Conservation (phyloP, 35 echinoderm and acorn worm genomes). For the Holothuria glaberrima region DNA sequence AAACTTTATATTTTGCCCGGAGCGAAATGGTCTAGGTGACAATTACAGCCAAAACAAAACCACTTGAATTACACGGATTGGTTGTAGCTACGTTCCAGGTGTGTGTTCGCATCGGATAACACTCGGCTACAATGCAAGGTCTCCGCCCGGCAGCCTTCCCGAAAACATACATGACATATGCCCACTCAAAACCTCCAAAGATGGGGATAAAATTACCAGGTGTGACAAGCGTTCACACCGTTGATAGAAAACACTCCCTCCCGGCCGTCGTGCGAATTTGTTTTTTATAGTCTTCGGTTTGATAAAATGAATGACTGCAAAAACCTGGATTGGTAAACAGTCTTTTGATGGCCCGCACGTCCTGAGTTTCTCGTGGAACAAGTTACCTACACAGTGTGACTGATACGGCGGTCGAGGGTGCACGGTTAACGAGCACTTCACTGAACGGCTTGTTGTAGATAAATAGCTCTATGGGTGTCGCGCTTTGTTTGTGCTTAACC, state of each 20-base stretch:
- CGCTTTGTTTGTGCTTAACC: slow-evolving; percentile 33
- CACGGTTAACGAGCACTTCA: too few relatives aligned
- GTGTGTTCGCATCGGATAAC: slow-evolving; percentile 19
- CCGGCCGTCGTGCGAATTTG: too few relatives aligned
- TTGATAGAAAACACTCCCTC: slow-evolving; percentile 26
- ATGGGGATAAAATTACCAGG: slow-evolving; percentile 47
- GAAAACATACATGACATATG: slow-evolving; percentile 7
- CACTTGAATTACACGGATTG: slow-evolving; percentile 35
- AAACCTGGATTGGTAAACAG: too few relatives aligned
- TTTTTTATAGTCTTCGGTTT: too few relatives aligned
- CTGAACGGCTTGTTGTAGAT: neutral
- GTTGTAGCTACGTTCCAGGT: slow-evolving; percentile 40
- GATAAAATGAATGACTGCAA: too few relatives aligned
- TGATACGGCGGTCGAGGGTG: neutral
- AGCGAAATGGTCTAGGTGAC: slow-evolving; percentile 28
- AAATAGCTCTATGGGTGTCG: slow-evolving; percentile 12
- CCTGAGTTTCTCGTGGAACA: too few relatives aligned
- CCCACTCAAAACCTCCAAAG: slow-evolving; percentile 14
- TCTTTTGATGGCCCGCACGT: too few relatives aligned
- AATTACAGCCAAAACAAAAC: slow-evolving; percentile 46
- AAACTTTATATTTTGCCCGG: slow-evolving; percentile 29
- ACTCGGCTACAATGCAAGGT: slow-evolving; percentile 35
- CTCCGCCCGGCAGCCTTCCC: neutral
- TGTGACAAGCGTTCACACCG: slow-evolving; percentile 43
- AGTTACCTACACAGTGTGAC: too few relatives aligned